Evolutionary conservation across 2,888 invertebrate species (phyloP).

Genomic region (Luperina testacea): DNA sequence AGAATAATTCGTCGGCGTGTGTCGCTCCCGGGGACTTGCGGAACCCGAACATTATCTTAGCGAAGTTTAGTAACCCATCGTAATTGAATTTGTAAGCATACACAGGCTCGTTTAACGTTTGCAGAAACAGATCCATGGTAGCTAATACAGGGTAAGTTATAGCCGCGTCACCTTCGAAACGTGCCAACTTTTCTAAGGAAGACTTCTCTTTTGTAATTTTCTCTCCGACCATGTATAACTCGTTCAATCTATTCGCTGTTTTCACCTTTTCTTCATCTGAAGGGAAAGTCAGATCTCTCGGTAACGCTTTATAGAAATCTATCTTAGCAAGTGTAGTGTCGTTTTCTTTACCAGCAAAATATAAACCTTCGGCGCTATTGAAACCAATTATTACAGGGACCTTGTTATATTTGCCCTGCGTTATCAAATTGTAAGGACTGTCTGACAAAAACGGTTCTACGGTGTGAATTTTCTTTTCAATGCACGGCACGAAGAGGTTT

Average conservation of each 20-base stretch:
- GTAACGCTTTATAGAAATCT: constrained; percentile 77
- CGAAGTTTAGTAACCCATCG: constrained; percentile 82
- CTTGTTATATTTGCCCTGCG: constrained; percentile 75
- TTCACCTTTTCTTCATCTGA: constrained; percentile 70
- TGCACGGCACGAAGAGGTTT: constrained; percentile 85
- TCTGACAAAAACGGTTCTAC: constrained; percentile 78
- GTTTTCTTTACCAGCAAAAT: constrained; percentile 85
- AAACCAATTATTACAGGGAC: constrained; percentile 84
- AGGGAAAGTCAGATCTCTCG: constrained; percentile 79
- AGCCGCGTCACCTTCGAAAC: constrained; percentile 81
- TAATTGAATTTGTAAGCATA: constrained; percentile 81
- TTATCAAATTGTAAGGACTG: constrained; percentile 79
- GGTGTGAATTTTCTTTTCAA: constrained; percentile 75
- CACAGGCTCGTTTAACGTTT: constrained; percentile 72
- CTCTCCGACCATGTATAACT: constrained; percentile 84
- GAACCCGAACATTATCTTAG: constrained; percentile 77
- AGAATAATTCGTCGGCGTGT: constrained; percentile 87
- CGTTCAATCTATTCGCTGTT: constrained; percentile 74
- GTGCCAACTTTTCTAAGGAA: constrained; percentile 76
- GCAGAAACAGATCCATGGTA: constrained; percentile 76
- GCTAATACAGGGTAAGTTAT: constrained; percentile 80
- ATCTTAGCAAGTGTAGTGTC: constrained; percentile 78
- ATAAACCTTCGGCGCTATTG: constrained; percentile 83
- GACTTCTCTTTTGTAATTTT: constrained; percentile 76
- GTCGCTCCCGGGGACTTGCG: constrained; percentile 79